Base-by-base conservation (phyloP, 2,888 invertebrate genomes). In the Cheilosia pagana region DNA sequence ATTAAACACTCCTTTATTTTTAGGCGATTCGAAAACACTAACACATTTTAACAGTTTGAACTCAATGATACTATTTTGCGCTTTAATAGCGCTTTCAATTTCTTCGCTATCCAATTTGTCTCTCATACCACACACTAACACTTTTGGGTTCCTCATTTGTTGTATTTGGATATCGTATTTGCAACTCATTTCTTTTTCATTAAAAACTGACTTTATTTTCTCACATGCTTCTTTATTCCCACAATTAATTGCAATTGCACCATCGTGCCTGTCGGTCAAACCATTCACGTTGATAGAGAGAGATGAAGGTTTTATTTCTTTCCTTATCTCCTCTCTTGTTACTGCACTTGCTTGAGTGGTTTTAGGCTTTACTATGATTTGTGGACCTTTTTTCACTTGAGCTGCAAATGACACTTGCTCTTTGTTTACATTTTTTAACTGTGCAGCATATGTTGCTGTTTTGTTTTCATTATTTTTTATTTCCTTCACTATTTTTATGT, bases 131-230 rank as follows among this genome's bases (percentile, higher is more conserved):
- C 60, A 62, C 31, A 72, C 71, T 48, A 52, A 35, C 16, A 62
- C 63, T 23, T 72, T 39, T 0, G 62, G 60, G 19, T 59, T 63
- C 23, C 52, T 52, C 60, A 48, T 48, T 48, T 63, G 16, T 21
- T 48, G 60, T 23, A 60, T 28, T 43, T 43, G 39, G 10, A 65
- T 65, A 35, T 65, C 65, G n/a, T 65, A 65, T 65, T 52, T 65
- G 12, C 35, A 28, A 78, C 19, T 55, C 28, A 57, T 74, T 39
- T 53, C 50, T 55, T 12, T 74, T 19, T 21, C 60, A 31, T 48
- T 6, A 5, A 53, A 16, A 14, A 53, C 53, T 48, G 48, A 19
- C n/a, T 45, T 6, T 45, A 45, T 7, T 39, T 39, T 39, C 39
- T 39, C 39, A 39, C 39, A 10, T 12, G 39, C 39, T 39, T 39